Percentiles rank a stretch among this genome's conserved stretches.
Evolutionary conservation across 2,797 vertebrate species (phyloP).

Genomic region (Chiropotes sagulatus): DNA sequence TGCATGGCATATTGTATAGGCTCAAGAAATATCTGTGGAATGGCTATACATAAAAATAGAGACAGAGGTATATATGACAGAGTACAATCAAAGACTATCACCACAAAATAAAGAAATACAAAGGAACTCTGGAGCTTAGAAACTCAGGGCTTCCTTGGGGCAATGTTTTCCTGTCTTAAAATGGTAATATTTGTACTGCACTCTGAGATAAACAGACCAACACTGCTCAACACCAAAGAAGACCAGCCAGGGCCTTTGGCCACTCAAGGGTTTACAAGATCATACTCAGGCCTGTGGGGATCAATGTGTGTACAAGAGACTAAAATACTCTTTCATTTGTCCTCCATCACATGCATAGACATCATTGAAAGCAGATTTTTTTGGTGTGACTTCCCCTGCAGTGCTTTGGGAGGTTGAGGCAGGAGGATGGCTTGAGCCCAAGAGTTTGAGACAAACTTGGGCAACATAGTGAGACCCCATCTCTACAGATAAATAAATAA

Average conservation of each 20-base stretch:
- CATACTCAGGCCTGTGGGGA: no score
- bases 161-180: slow-evolving; percentile 17
- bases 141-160: not conserved
- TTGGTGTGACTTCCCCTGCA: not conserved
- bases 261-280: not conserved
- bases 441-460: not conserved
- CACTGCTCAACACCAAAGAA: not conserved
- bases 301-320: not conserved
- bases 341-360: not conserved
- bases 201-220: not conserved
- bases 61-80: not conserved
- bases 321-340: not conserved
- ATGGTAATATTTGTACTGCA: not conserved
- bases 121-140: not conserved
- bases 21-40: not conserved
- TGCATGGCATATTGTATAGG: not conserved
- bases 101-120: not conserved
- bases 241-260: not conserved
- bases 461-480: not conserved
- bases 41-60: not conserved
- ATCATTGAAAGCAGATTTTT: not conserved
- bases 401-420: not conserved
- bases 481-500: not conserved
- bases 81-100: not conserved
- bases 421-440: not conserved